A percentile compares a stretch with the other conserved stretches of the same genome.
Conservation (phyloP, 1,140 invertebrate genomes). For the Caenorhabditis tropicalis region DNA sequence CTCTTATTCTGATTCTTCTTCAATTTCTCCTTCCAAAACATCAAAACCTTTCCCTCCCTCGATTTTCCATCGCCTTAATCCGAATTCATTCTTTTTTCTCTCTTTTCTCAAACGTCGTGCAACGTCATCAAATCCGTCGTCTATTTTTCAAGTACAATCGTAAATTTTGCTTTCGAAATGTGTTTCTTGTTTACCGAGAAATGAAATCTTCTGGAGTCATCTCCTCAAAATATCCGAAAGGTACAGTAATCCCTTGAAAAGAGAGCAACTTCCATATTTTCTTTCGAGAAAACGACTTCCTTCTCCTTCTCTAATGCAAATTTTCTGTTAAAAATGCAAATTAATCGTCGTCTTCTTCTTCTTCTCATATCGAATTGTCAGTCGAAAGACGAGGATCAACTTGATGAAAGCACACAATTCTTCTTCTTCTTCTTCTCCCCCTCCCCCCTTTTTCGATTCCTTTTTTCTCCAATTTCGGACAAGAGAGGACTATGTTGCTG, state of each 20-base stretch:
- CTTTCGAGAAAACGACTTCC: too few relatives aligned
- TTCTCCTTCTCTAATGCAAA: too few relatives aligned
- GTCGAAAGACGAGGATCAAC: too few relatives aligned
- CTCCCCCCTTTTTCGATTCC: not conserved
- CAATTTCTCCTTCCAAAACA: not conserved
- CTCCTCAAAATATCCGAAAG: too few relatives aligned
- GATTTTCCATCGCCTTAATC: not conserved
- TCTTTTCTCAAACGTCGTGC: not conserved
- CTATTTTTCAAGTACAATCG: not conserved
- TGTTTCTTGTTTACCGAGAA: not conserved
- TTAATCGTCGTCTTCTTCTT: too few relatives aligned
- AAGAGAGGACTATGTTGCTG: not conserved
- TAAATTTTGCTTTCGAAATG: not conserved
- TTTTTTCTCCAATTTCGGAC: conserved; percentile 38
- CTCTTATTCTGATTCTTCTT: too few relatives aligned
- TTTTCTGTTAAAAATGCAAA: too few relatives aligned
- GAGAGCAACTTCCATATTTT: too few relatives aligned
- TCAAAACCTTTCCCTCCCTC: not conserved
- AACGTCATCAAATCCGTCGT: not conserved
- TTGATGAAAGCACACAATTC: too few relatives aligned
- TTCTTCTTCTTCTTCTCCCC: not conserved
- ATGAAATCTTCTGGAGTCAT: not conserved
- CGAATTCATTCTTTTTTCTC: not conserved
- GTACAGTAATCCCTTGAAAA: too few relatives aligned
- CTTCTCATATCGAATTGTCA: too few relatives aligned